A percentile compares a stretch with the other conserved stretches of the same genome.
phyloP scores from a whole-genome alignment of 2,888 invertebrate species.

The Drosophila gaucha region DNA sequence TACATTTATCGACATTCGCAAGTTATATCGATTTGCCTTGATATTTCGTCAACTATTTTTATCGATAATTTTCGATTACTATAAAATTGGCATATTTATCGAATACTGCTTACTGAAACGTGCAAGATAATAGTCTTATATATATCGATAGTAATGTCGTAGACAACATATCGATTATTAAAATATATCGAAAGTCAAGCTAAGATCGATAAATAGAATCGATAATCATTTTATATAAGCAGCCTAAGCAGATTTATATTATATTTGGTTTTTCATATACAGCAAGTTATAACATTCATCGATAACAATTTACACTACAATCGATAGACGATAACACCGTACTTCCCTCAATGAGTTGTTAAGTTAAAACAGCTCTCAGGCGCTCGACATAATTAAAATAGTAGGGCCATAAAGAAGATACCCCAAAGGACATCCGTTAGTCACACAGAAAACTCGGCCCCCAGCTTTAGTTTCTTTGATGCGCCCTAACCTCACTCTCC shows the following conservation, averaged over 20 bases:
- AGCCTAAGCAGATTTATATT: neutral
- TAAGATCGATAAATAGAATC: neutral
- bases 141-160: too few relatives aligned
- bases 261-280: neutral
- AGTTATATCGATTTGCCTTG: neutral
- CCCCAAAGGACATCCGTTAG: neutral
- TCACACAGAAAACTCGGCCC: neutral
- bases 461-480: neutral
- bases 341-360: too few relatives aligned
- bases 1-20: too few relatives aligned
- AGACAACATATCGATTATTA: neutral
- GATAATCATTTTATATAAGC: neutral
- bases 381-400: neutral
- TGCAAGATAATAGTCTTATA: too few relatives aligned
- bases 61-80: neutral
- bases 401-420: neutral
- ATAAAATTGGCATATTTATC: too few relatives aligned
- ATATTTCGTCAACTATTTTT: too few relatives aligned
- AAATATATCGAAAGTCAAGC: neutral
- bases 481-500: neutral
- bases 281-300: neutral
- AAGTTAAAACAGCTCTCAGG: too few relatives aligned
- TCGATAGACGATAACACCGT: neutral
- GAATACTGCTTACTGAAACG: rapidly evolving
- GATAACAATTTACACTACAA: neutral